A percentile compares a stretch with the other conserved stretches of the same genome.
Conservation (phyloP, 2,888 invertebrate genomes). For the Amaurobius ferox region DNA sequence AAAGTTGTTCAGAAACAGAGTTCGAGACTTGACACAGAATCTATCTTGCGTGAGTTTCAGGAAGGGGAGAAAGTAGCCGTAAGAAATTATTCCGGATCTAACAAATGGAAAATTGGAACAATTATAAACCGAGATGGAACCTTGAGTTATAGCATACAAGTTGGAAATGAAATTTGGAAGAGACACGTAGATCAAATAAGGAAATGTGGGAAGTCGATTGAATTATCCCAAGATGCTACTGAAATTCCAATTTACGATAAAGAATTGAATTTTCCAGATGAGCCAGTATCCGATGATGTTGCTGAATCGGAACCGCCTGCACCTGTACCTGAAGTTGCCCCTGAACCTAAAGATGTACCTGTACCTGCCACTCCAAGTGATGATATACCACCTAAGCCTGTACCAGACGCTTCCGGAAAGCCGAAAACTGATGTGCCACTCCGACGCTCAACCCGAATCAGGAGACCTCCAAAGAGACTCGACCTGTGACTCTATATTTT, state of each 20-base stretch:
- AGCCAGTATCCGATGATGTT: slow-evolving; percentile 47
- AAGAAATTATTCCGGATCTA: slow-evolving; percentile 47
- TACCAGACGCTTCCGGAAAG: slow-evolving; percentile 16
- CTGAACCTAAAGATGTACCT: slow-evolving; percentile 28
- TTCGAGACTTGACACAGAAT: slow-evolving; percentile 47
- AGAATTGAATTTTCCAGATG: slow-evolving; percentile 48
- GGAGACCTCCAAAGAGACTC: slow-evolving; percentile 45
- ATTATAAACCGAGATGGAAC: slow-evolving; percentile 22
- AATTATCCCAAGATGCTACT: slow-evolving; percentile 44
- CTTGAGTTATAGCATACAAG: slow-evolving; percentile 29
- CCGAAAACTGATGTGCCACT: slow-evolving; percentile 30
- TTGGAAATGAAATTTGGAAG: slow-evolving; percentile 47
- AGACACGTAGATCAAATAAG: slow-evolving; percentile 47
- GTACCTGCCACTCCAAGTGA: slow-evolving; percentile 16
- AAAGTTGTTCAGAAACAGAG: slow-evolving; percentile 43
- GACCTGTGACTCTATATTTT: slow-evolving; percentile 49
- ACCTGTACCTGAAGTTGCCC: slow-evolving; percentile 40
- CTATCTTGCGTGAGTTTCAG: slow-evolving; percentile 48
- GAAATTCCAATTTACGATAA: slow-evolving; percentile 47
- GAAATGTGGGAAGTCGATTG: slow-evolving; percentile 51
- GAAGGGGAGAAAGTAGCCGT: slow-evolving; percentile 47
- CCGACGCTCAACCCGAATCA: slow-evolving; percentile 44
- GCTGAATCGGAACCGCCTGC: slow-evolving; percentile 45
- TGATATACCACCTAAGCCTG: slow-evolving; percentile 18
- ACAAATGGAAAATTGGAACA: slow-evolving; percentile 45